phyloP scores from a whole-genome alignment of 2,113 vertebrate genomes.

The Tichodroma muraria region DNA sequence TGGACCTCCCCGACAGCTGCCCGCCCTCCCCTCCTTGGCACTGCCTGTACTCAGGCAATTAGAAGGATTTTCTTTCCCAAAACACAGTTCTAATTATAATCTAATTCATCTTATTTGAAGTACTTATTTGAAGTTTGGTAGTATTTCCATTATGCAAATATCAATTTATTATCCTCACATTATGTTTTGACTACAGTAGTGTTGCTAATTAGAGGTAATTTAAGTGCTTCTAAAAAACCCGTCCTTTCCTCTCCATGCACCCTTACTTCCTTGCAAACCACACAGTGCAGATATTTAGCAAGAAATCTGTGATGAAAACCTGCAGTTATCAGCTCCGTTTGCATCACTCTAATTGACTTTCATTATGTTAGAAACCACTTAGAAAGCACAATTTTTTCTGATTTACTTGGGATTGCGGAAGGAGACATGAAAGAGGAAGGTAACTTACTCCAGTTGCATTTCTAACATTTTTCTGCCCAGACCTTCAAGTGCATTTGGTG shows the following conservation, averaged over 20 bases:
- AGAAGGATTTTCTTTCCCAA: constrained; percentile 38
- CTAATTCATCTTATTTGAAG: constrained; percentile 52
- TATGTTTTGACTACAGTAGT: constrained; percentile 56
- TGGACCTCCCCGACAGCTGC: neutral
- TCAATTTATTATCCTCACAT: constrained; percentile 60
- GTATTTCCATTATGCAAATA: constrained; percentile 59
- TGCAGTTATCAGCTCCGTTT: constrained; percentile 16
- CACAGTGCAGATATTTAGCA: constrained; percentile 1
- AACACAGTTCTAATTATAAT: constrained; percentile 53
- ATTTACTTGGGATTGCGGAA: neutral
- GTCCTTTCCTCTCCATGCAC: constrained; percentile 1
- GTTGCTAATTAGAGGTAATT: constrained; percentile 64
- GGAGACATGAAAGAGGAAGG: neutral
- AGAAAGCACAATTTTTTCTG: neutral
- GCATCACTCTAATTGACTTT: constrained; percentile 45
- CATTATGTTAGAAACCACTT: constrained; percentile 35
- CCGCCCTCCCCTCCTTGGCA: constrained; percentile 4
- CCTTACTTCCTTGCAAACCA: constrained; percentile 30
- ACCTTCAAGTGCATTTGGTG: neutral
- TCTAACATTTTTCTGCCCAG: neutral
- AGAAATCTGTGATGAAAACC: constrained; percentile 9
- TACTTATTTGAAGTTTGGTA: constrained; percentile 53
- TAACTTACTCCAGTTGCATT: neutral
- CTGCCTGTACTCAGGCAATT: neutral
- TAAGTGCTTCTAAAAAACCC: constrained; percentile 21